Percentiles rank a stretch among this genome's conserved stretches.
Conservation (phyloP, 2,888 invertebrate genomes). For the Nysson spinosus region DNA sequence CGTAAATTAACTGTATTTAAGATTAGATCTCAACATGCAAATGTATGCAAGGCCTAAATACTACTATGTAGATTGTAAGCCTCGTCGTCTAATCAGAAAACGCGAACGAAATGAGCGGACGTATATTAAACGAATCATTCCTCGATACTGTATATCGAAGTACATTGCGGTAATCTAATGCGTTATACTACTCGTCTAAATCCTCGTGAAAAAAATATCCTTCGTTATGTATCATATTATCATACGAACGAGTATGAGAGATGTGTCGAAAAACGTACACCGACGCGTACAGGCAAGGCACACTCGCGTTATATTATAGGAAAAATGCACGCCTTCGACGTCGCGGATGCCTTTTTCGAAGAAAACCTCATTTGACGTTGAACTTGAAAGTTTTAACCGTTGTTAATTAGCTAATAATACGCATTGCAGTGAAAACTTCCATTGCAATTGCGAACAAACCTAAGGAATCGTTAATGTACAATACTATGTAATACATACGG, state of each 20-base stretch:
- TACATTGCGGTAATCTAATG: constrained; percentile 72
- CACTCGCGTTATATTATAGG: constrained; percentile 49
- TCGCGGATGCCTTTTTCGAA: constrained; percentile 72
- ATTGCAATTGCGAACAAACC: constrained; percentile 34
- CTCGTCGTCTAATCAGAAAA: constrained; percentile 56
- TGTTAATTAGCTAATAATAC: constrained; percentile 68
- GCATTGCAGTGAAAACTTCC: constrained; percentile 33
- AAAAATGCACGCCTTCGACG: constrained; percentile 66
- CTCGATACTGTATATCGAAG: constrained; percentile 74
- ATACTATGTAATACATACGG: constrained; percentile 44
- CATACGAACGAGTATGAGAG: constrained; percentile 41
- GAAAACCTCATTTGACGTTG: constrained; percentile 74
- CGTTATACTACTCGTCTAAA: constrained; percentile 72
- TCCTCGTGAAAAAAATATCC: constrained; percentile 69
- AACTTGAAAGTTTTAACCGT: constrained; percentile 76
- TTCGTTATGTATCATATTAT: constrained; percentile 63
- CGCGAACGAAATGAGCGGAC: constrained; percentile 42
- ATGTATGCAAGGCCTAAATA: constrained; percentile 72
- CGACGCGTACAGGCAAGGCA: constrained; percentile 41
- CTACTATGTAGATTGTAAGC: constrained; percentile 59
- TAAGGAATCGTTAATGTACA: constrained; percentile 44
- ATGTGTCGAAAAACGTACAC: constrained; percentile 32
- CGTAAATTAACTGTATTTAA: constrained; percentile 64
- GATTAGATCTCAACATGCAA: constrained; percentile 68
- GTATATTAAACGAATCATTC: constrained; percentile 74